Base-by-base conservation (phyloP, 1,140 invertebrate species). In the Drosophila sechellia region DNA sequence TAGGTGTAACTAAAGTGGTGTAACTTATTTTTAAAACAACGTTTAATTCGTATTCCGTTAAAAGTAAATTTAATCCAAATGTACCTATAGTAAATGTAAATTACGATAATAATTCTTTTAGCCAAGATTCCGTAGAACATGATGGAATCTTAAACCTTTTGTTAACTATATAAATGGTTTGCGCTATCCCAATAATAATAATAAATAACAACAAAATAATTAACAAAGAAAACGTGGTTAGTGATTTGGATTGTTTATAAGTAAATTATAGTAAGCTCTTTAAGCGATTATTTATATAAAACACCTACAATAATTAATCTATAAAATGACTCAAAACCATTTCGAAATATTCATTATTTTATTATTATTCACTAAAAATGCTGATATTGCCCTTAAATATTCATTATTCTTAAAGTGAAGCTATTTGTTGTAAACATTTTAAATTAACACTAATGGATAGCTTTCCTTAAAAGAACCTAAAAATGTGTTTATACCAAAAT, bases 61-160 rank as follows among this genome's bases (percentile, higher is more conserved):
- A 34, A 72, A 57, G 39, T 79, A 79, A 87, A 72, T 77, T 72
- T 52, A 89, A 87, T 79, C 79, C 81, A 89, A 84, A 87, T 71
- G 84, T 87, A 87, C 84, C 84, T 87, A 65, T 68, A 89, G 80
- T 89, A 87, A 89, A 84, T 89, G 84, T 87, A 87, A 87, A 87
- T 87, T 89, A 87, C 65, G 84, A 87, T 87, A 87, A 87, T 89
- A 87, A 87, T 89, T 87, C 87, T 83, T 83, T 57, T 59, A 77
- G 53, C 56, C 48, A 15, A 15, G 48, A 34, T 43, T 37, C 20
- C 31, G 34, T 69, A 27, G 25, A 53, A 20, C 48, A 22, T 39
- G 37, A 22, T 54, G n/a, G 31, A 17, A 45, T 54, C 34, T 31
- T 46, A 68, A 45, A 22, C 48, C 31, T 50, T 70, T 56, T 69